phyloP scores from a whole-genome alignment of 2,797 vertebrate genomes.

The Characodon lateralis region DNA sequence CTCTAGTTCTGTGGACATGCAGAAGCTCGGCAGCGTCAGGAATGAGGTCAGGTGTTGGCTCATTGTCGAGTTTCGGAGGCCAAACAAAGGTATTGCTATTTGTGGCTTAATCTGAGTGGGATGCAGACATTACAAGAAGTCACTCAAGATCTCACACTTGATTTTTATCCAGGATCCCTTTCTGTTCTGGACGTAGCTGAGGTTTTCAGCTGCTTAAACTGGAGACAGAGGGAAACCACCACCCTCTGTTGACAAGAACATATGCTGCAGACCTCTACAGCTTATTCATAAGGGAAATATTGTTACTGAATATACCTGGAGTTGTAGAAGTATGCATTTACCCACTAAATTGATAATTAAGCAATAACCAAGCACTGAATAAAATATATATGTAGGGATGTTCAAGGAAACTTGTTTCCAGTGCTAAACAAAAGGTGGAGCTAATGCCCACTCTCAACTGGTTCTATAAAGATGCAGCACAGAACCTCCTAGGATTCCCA shows the following conservation, averaged over 20 bases:
- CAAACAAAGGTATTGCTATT: background rate
- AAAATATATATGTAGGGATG: background rate
- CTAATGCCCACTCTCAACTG: background rate
- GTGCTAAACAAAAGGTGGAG: background rate
- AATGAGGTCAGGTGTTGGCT: slow-evolving; percentile 1
- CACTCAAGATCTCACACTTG: background rate
- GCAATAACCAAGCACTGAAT: background rate
- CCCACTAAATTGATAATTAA: background rate
- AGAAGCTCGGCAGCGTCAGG: background rate
- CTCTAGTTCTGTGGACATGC: background rate
- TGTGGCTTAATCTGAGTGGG: no score
- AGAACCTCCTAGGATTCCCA: background rate
- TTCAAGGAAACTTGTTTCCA: background rate
- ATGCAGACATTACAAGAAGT: background rate
- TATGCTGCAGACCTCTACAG: background rate
- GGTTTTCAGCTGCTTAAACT: background rate
- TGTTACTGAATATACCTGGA: background rate
- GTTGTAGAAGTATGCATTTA: background rate
- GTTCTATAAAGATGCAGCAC: background rate
- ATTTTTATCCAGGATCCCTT: background rate
- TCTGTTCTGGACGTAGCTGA: background rate
- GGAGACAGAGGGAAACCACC: background rate
- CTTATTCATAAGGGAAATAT: no score
- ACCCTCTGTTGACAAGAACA: background rate
- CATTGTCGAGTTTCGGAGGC: background rate